Conservation (phyloP, 2,888 invertebrate genomes). For the Diarsia mendica region DNA sequence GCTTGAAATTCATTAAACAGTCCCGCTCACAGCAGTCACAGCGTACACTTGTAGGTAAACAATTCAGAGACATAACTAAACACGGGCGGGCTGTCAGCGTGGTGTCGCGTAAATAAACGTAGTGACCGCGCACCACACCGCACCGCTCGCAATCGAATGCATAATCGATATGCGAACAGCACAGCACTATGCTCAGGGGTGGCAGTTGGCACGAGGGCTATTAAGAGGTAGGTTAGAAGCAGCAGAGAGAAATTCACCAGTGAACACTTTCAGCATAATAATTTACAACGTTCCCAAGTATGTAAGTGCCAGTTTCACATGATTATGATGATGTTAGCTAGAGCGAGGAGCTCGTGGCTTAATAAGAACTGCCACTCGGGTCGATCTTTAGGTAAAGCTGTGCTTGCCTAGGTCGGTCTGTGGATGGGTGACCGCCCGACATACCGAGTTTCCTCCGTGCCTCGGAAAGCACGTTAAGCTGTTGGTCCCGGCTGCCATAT, state of each 20-base stretch:
- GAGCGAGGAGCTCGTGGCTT: no score
- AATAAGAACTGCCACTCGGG: no score
- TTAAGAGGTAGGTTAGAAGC: not conserved
- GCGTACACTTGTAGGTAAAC: conserved; percentile 17
- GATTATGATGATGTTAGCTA: no score
- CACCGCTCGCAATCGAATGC: conserved; percentile 58
- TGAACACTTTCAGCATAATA: not conserved
- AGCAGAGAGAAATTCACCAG: no score
- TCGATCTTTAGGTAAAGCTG: no score
- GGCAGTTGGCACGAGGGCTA: conserved; percentile 18
- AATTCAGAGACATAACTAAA: conserved; percentile 36
- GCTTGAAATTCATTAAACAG: conserved; percentile 10
- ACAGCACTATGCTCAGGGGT: conserved; percentile 47
- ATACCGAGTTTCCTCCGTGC: no score
- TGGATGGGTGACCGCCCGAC: no score
- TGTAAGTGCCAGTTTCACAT: no score
- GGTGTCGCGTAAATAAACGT: conserved; percentile 61
- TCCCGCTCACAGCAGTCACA: not conserved
- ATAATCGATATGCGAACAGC: conserved; percentile 63
- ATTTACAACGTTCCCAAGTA: not conserved
- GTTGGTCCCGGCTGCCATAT: no score
- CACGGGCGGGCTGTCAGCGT: conserved; percentile 51
- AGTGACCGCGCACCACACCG: conserved; percentile 43
- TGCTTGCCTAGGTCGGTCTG: no score
- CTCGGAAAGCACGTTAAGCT: no score